phyloP scores from a whole-genome alignment of 2,888 invertebrate species.

The Pyralis farinalis region DNA sequence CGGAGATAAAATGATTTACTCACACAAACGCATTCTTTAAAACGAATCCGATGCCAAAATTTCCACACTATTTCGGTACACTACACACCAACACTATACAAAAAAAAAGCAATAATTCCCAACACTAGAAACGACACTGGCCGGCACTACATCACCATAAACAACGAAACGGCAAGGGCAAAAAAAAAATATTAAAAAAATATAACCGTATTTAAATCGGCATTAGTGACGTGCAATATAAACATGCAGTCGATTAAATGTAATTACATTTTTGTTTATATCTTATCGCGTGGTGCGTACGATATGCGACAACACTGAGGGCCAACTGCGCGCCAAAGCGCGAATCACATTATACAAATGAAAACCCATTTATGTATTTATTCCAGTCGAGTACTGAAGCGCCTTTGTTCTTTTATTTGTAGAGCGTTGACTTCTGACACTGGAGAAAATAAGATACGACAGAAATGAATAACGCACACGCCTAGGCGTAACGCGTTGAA shows the following conservation, averaged over 20 bases:
- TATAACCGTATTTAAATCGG: background rate
- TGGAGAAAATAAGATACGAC: constrained; percentile 16
- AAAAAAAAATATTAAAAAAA: background rate
- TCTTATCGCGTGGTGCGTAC: constrained; percentile 6
- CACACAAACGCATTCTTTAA: constrained; percentile 20
- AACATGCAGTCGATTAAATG: background rate
- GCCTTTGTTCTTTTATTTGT: constrained; percentile 59
- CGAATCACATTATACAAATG: constrained; percentile 42
- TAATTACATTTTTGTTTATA: constrained; percentile 5
- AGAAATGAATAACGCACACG: too few relatives aligned
- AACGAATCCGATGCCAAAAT: constrained; percentile 14
- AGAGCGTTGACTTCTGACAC: constrained; percentile 57
- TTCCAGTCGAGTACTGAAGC: constrained; percentile 35
- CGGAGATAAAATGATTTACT: constrained; percentile 13
- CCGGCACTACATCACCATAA: constrained; percentile 1
- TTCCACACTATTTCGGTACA: constrained; percentile 14
- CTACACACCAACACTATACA: constrained; percentile 6
- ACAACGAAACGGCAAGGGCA: background rate
- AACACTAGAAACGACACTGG: background rate
- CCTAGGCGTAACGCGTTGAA: too few relatives aligned
- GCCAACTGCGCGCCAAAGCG: constrained; percentile 29
- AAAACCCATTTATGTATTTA: constrained; percentile 48
- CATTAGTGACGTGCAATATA: constrained; percentile 1
- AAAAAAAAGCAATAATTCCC: constrained; percentile 1
- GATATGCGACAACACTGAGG: constrained; percentile 2